A percentile compares a stretch with the other conserved stretches of the same genome.
Conservation (phyloP, 2,888 invertebrate species). For the Dynastes grantii region DNA sequence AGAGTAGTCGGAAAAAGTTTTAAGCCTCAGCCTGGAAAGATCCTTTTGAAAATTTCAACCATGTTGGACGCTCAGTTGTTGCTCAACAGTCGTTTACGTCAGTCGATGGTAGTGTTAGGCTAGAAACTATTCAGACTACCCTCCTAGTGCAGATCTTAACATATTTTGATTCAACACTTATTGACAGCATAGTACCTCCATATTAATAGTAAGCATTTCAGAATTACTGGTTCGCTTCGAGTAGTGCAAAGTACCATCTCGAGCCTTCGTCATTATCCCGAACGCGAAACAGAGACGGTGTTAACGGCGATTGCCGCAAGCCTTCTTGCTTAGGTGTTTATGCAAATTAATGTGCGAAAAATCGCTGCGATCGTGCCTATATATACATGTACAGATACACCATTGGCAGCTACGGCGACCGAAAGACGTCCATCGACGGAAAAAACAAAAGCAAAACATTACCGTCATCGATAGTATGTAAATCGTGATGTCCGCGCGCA, state of each 20-base stretch:
- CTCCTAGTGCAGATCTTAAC: too few relatives aligned
- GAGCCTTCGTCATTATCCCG: not conserved
- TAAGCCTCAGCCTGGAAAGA: too few relatives aligned
- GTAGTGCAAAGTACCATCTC: not conserved
- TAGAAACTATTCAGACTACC: too few relatives aligned
- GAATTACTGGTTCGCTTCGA: conserved; percentile 10
- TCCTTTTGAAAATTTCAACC: too few relatives aligned
- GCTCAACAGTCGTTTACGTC: too few relatives aligned
- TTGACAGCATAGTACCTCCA: not conserved
- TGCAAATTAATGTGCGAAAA: conserved; percentile 47
- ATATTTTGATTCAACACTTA: not conserved
- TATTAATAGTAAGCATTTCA: conserved; percentile 11
- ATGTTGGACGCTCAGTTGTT: too few relatives aligned
- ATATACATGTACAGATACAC: not conserved
- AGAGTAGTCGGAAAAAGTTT: too few relatives aligned
- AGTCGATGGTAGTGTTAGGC: too few relatives aligned
- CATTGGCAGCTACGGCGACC: conserved; percentile 11
- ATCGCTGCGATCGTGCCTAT: conserved; percentile 30
- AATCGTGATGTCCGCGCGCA: conserved; percentile 12
- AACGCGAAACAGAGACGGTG: conserved; percentile 11
- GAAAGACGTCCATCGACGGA: not conserved
- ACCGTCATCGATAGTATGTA: conserved; percentile 19
- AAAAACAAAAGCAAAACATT: conserved; percentile 12
- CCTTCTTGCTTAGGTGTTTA: conserved; percentile 28
- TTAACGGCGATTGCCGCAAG: not conserved